A percentile compares a stretch with the other conserved stretches of the same genome.
Evolutionary conservation across 2,888 invertebrate species (phyloP).

Genomic region (Acleris holmiana): DNA sequence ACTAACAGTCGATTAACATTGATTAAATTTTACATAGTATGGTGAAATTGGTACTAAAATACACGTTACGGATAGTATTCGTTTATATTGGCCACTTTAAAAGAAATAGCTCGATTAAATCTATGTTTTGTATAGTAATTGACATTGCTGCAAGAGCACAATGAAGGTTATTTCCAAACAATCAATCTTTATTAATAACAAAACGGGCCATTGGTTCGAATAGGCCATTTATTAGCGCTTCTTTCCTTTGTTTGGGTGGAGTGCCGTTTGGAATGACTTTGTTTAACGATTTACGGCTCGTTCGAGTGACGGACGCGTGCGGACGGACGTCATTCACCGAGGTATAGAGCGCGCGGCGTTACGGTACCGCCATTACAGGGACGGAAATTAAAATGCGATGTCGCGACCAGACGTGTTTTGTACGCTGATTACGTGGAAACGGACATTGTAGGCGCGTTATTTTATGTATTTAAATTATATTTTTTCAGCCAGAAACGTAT

Average conservation of each 20-base stretch:
- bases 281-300: conserved; percentile 44
- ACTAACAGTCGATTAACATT: too few relatives aligned
- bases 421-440: conserved; percentile 26
- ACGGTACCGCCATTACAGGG: conserved; percentile 27
- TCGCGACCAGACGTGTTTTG: conserved; percentile 27
- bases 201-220: conserved; percentile 14
- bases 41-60: too few relatives aligned
- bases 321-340: conserved; percentile 52
- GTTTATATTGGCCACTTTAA: too few relatives aligned
- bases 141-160: not conserved
- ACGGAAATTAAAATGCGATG: conserved; percentile 33
- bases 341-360: conserved; percentile 17
- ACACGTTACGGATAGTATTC: too few relatives aligned
- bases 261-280: conserved; percentile 28
- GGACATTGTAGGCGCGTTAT: conserved; percentile 12
- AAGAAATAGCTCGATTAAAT: too few relatives aligned
- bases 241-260: conserved; percentile 33
- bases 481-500: too few relatives aligned
- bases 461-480: not conserved
- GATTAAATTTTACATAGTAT: too few relatives aligned
- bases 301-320: conserved; percentile 52
- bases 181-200: conserved; percentile 17
- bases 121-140: too few relatives aligned
- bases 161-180: conserved; percentile 1
- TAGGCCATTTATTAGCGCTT: conserved; percentile 24